Evolutionary conservation across 2,888 invertebrate species (phyloP).

Genomic region (Xylophagus ater): DNA sequence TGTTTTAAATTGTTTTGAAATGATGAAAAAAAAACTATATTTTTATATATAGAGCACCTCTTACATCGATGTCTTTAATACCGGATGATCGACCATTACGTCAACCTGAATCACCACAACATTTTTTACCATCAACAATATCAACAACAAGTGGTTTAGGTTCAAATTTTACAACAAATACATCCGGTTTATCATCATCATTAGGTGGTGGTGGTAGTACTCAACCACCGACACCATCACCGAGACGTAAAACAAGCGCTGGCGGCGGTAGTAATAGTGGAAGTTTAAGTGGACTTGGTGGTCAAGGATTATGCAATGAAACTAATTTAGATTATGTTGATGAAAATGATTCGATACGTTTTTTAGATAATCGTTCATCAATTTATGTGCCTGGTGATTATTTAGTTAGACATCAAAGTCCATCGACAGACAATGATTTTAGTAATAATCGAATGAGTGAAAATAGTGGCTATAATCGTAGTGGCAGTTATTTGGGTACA

Average conservation of each 20-base stretch:
- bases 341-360: constrained; percentile 16
- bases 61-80: constrained; percentile 26
- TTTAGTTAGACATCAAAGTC: constrained; percentile 30
- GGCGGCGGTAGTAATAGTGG: constrained; percentile 23
- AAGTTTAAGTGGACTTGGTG: constrained; percentile 6
- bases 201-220: constrained; percentile 37
- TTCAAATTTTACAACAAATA: constrained; percentile 41
- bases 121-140: constrained; percentile 46
- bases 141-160: constrained; percentile 45
- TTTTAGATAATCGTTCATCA: constrained; percentile 27
- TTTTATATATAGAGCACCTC: constrained; percentile 18
- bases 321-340: constrained; percentile 25
- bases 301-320: no score
- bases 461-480: no score
- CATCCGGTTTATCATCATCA: constrained; percentile 27
- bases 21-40: not conserved
- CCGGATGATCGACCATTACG: constrained; percentile 49
- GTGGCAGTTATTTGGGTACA: constrained; percentile 37
- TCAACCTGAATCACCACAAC: constrained; percentile 63
- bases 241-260: constrained; percentile 61
- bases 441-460: constrained; percentile 29
- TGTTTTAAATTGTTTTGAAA: constrained; percentile 2
- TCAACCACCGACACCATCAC: constrained; percentile 53
- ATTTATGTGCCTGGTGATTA: constrained; percentile 32
- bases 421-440: constrained; percentile 29